Evolutionary conservation across 2,888 invertebrate species (phyloP).

Genomic region (Eristalinus aeneus): DNA sequence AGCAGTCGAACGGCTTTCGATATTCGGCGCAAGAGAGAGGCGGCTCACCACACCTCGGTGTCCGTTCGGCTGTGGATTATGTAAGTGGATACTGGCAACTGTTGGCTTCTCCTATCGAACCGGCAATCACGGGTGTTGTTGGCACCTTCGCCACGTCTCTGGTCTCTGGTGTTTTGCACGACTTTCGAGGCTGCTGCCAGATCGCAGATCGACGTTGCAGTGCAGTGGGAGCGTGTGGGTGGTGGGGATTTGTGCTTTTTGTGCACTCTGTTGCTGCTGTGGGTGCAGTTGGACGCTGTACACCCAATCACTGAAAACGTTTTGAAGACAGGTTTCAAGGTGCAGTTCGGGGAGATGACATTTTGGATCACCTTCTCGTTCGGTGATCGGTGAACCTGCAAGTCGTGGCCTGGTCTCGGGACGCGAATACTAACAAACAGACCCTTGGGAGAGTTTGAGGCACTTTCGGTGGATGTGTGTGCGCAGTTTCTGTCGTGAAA

Average conservation of each 20-base stretch:
- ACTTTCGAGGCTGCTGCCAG: not conserved
- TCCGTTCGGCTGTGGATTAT: conserved; percentile 11
- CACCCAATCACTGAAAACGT: not conserved
- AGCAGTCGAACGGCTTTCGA: conserved; percentile 34
- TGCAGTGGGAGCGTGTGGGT: conserved; percentile 11
- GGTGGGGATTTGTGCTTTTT: not conserved
- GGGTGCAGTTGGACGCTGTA: not conserved
- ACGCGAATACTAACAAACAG: no score
- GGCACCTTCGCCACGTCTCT: conserved; percentile 26
- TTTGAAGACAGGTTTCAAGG: not conserved
- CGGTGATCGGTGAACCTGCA: no score
- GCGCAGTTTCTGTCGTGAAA: no score
- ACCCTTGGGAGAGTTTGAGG: no score
- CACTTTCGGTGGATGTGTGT: no score
- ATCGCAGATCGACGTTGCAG: conserved; percentile 9
- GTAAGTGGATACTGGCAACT: not conserved
- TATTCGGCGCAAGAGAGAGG: conserved; percentile 8
- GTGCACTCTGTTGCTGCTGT: not conserved
- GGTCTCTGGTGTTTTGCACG: no score
- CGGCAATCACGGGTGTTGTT: conserved; percentile 21
- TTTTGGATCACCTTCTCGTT: not conserved
- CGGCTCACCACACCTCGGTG: conserved; percentile 29
- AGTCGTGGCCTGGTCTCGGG: no score
- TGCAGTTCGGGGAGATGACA: not conserved
- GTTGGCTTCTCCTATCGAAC: not conserved